A percentile compares a stretch with the other conserved stretches of the same genome.
Evolutionary conservation across 2,797 vertebrate species (phyloP).

Genomic region (Xerus rutilus): DNA sequence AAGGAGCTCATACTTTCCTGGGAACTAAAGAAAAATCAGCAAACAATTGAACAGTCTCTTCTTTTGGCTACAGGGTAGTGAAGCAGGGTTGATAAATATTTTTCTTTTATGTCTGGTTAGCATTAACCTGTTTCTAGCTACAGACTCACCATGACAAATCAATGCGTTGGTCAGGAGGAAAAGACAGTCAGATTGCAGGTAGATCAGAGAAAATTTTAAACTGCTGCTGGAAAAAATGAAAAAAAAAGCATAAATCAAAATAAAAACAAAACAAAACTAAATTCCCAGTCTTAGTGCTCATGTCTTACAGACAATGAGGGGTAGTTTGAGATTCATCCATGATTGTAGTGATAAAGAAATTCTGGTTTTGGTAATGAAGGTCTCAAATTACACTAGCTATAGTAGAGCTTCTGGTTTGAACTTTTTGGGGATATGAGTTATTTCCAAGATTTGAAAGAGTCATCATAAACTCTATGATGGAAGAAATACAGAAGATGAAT

Average conservation of each 20-base stretch:
- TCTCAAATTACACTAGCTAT: constrained; percentile 19
- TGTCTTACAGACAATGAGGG: background rate
- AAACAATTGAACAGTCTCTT: constrained; percentile 55
- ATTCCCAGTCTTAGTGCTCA: background rate
- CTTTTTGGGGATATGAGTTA: constrained; percentile 20
- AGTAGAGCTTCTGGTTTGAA: constrained; percentile 1
- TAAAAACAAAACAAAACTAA: background rate
- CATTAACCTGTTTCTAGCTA: constrained; percentile 51
- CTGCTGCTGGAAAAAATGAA: constrained; percentile 2
- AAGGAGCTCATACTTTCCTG: constrained; percentile 25
- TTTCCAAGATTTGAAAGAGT: constrained; percentile 76
- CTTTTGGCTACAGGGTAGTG: background rate
- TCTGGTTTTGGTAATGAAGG: constrained; percentile 55
- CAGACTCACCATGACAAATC: constrained; percentile 40
- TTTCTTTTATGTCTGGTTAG: constrained; percentile 41
- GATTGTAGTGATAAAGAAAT: constrained; percentile 19
- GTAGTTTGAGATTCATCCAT: constrained; percentile 41
- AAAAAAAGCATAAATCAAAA: constrained; percentile 38
- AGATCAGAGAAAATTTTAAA: background rate
- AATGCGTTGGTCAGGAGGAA: constrained; percentile 25
- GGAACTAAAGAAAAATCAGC: constrained; percentile 53
- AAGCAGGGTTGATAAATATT: background rate
- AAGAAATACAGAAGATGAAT: constrained; percentile 66
- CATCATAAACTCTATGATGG: constrained; percentile 74
- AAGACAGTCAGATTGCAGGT: background rate